Conservation (phyloP, 2,888 invertebrate species). For the Parnassius smintheus region DNA sequence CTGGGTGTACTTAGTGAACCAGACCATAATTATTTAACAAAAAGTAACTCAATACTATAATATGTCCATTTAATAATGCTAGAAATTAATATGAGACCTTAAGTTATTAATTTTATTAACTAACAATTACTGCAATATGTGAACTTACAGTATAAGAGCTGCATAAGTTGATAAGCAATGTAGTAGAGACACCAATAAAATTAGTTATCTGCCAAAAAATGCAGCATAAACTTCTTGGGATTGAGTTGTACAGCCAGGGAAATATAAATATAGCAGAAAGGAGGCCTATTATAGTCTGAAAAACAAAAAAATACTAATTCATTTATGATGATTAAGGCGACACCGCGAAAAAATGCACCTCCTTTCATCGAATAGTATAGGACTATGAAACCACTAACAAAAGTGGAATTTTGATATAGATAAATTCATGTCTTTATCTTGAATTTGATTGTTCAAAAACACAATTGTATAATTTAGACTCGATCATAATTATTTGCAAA, state of each 20-base stretch:
- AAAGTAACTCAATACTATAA: background rate
- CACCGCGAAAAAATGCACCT: too few relatives aligned
- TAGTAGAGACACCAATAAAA: slow-evolving; percentile 69
- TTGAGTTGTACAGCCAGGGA: slow-evolving; percentile 86
- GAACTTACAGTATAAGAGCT: slow-evolving; percentile 63
- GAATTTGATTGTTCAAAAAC: too few relatives aligned
- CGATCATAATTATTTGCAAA: too few relatives aligned
- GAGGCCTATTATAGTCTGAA: slow-evolving; percentile 68
- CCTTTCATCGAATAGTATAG: too few relatives aligned
- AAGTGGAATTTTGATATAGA: too few relatives aligned
- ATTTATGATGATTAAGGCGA: too few relatives aligned
- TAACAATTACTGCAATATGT: slow-evolving; percentile 12
- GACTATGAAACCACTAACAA: too few relatives aligned
- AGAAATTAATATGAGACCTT: too few relatives aligned
- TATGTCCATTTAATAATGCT: background rate
- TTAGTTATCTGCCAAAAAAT: slow-evolving; percentile 79
- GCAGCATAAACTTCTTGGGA: slow-evolving; percentile 83
- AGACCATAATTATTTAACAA: slow-evolving; percentile 2
- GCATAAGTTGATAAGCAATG: slow-evolving; percentile 75
- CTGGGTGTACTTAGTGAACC: background rate
- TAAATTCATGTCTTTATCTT: too few relatives aligned
- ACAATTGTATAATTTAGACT: too few relatives aligned
- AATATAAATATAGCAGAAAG: slow-evolving; percentile 70
- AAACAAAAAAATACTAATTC: slow-evolving; percentile 26
- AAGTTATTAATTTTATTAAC: background rate